Evolutionary conservation across 2,113 vertebrate genomes (phyloP).

Genomic region (Pedetes capensis): DNA sequence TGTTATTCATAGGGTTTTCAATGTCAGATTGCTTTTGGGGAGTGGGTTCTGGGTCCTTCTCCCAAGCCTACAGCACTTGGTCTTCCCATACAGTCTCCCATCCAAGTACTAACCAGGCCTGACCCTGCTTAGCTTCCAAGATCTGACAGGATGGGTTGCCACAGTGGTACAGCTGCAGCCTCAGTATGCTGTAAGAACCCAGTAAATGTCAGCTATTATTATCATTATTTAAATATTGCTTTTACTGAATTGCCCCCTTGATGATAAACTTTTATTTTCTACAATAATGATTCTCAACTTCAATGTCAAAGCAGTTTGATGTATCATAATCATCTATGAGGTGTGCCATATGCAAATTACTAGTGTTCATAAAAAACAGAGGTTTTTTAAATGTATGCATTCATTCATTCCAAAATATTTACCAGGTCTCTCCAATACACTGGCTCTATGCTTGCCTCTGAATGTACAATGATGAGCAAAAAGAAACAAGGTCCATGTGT

Average conservation of each 20-base stretch:
- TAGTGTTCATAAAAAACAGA: slow-evolving; percentile 26
- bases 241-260: neutral
- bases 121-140: too few species aligned
- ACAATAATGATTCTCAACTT: slow-evolving; percentile 13
- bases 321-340: slow-evolving; percentile 17
- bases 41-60: too few species aligned
- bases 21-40: too few species aligned
- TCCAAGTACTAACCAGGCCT: too few species aligned
- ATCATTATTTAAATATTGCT: slow-evolving; percentile 17
- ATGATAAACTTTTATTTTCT: slow-evolving; percentile 36
- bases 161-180: too few species aligned
- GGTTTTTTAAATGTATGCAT: neutral
- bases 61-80: too few species aligned
- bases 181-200: neutral
- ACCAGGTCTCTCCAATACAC: neutral
- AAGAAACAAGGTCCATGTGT: neutral
- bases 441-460: neutral
- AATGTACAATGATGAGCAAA: neutral
- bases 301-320: slow-evolving; percentile 11
- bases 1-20: too few species aligned
- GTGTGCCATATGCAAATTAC: neutral
- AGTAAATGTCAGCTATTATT: neutral
- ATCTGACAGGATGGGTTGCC: too few species aligned
- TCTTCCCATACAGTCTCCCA: too few species aligned
- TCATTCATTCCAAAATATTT: slow-evolving; percentile 18